phyloP scores from a whole-genome alignment of 2,797 vertebrate genomes.

The Chanos chanos region DNA sequence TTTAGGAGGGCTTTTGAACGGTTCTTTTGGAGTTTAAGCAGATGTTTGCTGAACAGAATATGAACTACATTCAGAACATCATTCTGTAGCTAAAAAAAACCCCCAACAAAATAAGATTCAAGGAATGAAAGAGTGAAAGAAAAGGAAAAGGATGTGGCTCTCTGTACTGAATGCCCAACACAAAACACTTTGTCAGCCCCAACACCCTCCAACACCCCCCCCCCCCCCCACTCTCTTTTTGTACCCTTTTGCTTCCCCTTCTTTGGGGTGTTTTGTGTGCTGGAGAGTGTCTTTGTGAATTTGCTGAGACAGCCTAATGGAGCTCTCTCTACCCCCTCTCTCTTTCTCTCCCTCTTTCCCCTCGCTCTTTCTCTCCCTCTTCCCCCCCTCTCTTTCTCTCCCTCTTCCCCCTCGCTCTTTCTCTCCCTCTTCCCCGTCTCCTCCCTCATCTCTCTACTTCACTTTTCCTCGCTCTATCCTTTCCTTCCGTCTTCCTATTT shows the following conservation, averaged over 20 bases:
- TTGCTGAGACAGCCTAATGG: slow-evolving; percentile 54
- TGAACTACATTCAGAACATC: background rate
- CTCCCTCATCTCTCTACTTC: background rate
- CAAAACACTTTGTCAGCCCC: slow-evolving; percentile 51
- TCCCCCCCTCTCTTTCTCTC: slow-evolving; percentile 13
- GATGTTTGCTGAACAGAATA: slow-evolving; percentile 13
- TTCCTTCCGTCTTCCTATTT: background rate
- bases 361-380: slow-evolving; percentile 17
- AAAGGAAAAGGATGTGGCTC: slow-evolving; percentile 35
- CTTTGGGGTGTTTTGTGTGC: slow-evolving; percentile 57
- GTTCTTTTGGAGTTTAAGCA: slow-evolving; percentile 6
- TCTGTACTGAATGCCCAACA: slow-evolving; percentile 65
- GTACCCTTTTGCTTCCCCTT: slow-evolving; percentile 53
- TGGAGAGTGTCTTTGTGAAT: too few relatives aligned
- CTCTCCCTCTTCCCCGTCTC: background rate
- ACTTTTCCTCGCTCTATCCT: background rate
- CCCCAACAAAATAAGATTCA: slow-evolving; percentile 39
- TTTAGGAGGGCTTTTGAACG: background rate
- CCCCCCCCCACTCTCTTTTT: slow-evolving; percentile 46
- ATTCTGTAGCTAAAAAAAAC: slow-evolving; percentile 34
- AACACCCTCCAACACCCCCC: slow-evolving; percentile 41
- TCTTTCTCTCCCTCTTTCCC: slow-evolving; percentile 21
- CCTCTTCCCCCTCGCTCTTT: slow-evolving; percentile 8
- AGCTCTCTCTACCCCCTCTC: slow-evolving; percentile 42
- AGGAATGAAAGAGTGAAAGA: slow-evolving; percentile 17